phyloP scores from a whole-genome alignment of 2,888 invertebrate genomes.

The Cantharis nigra region DNA sequence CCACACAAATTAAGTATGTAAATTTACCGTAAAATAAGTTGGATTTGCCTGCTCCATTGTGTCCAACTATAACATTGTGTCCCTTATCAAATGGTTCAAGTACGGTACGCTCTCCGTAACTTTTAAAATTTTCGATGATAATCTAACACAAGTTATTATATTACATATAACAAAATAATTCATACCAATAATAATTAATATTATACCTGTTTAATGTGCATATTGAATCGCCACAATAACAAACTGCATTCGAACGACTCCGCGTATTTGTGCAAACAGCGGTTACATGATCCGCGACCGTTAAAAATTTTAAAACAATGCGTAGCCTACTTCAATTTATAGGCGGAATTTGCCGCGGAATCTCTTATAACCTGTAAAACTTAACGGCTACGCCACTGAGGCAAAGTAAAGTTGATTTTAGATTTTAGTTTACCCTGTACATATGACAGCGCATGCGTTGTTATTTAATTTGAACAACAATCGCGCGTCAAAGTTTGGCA shows the following conservation, averaged over 20 bases:
- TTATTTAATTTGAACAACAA: neutral
- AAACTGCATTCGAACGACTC: neutral
- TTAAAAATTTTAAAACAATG: no score
- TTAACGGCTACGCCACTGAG: no score
- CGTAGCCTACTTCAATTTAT: no score
- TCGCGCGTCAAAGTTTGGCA: neutral
- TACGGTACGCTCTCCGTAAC: slow-evolving; percentile 97
- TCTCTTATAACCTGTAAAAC: no score
- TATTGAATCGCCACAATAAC: neutral
- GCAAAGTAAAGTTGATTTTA: no score
- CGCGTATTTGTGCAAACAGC: neutral
- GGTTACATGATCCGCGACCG: neutral
- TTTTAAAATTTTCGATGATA: slow-evolving; percentile 98
- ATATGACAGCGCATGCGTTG: neutral
- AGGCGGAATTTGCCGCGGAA: no score
- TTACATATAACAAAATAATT: neutral
- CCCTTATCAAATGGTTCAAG: slow-evolving; percentile 97
- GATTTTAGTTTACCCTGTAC: no score
- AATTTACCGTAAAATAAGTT: slow-evolving; percentile 93
- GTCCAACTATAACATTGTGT: slow-evolving; percentile 98
- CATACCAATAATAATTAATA: neutral
- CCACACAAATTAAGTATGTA: neutral
- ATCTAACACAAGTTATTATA: slow-evolving; percentile 65
- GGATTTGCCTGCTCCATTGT: slow-evolving; percentile 99
- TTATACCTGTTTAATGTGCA: neutral